Evolutionary conservation across 2,888 invertebrate genomes (phyloP).

Genomic region (Eledona agricola): DNA sequence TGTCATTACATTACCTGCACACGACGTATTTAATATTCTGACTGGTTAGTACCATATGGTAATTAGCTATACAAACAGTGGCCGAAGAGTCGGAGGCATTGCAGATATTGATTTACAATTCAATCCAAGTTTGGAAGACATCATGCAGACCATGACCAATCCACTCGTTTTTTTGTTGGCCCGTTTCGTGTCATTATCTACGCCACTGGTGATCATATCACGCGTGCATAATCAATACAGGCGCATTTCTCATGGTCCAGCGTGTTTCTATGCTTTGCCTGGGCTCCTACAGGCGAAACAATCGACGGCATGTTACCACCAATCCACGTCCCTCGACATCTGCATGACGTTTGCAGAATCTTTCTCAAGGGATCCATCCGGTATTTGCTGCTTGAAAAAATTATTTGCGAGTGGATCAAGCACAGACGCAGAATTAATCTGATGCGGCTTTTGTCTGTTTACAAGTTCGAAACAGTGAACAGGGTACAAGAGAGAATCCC

Average conservation of each 20-base stretch:
- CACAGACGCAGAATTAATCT: background rate
- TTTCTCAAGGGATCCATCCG: slow-evolving; percentile 22
- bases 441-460: no score
- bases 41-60: background rate
- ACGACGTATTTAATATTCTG: no score
- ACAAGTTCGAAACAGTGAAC: no score
- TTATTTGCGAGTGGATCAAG: background rate
- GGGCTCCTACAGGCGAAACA: slow-evolving; percentile 44
- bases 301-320: slow-evolving; percentile 36
- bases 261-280: slow-evolving; percentile 46
- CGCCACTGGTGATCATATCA: slow-evolving; percentile 42
- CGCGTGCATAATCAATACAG: slow-evolving; percentile 50
- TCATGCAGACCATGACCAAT: slow-evolving; percentile 22
- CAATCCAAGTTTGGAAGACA: slow-evolving; percentile 10
- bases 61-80: background rate
- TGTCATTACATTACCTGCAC: no score
- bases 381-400: slow-evolving; percentile 1
- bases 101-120: slow-evolving; percentile 16
- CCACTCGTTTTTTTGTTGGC: slow-evolving; percentile 16
- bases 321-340: slow-evolving; percentile 40
- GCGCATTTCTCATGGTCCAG: slow-evolving; percentile 48
- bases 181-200: slow-evolving; percentile 28
- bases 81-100: background rate
- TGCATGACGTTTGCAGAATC: slow-evolving; percentile 35
- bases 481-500: no score